A percentile compares a stretch with the other conserved stretches of the same genome.
These are phyloP conservation scores for Nyctibius grandis DNA, from an alignment of 2,797 vertebrate genomes.

Conservation along the genomic window DNA sequence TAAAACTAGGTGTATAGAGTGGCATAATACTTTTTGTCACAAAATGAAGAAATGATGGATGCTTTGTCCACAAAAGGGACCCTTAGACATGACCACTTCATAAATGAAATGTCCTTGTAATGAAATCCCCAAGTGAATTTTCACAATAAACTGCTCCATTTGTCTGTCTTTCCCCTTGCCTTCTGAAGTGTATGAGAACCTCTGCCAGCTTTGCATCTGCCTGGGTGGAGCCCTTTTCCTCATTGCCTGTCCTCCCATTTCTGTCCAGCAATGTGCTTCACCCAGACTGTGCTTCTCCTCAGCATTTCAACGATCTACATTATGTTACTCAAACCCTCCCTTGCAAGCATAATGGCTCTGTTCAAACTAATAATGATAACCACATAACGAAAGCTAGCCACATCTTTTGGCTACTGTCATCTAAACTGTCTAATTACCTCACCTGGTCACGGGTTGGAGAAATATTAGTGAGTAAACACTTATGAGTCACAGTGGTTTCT, in stretches of 20 bases:
- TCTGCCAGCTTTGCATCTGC: not conserved
- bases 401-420: not conserved
- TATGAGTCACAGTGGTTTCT: not conserved
- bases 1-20: not conserved
- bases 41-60: not conserved
- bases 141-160: not conserved
- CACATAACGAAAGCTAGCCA: not conserved
- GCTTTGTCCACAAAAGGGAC: not conserved
- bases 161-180: not conserved
- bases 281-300: not conserved
- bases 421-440: not conserved
- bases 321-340: not conserved
- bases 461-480: not conserved
- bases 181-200: not conserved
- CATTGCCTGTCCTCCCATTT: not conserved
- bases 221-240: not conserved
- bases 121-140: not conserved
- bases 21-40: not conserved
- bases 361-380: not conserved
- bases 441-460: not conserved
- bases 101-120: not conserved
- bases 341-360: not conserved
- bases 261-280: not conserved
- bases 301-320: fast-evolving
- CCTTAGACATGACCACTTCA: not conserved